These are phyloP conservation scores for Nannobrachium achirus DNA, from an alignment of 2,113 vertebrate genomes.

Conservation along the genomic window DNA sequence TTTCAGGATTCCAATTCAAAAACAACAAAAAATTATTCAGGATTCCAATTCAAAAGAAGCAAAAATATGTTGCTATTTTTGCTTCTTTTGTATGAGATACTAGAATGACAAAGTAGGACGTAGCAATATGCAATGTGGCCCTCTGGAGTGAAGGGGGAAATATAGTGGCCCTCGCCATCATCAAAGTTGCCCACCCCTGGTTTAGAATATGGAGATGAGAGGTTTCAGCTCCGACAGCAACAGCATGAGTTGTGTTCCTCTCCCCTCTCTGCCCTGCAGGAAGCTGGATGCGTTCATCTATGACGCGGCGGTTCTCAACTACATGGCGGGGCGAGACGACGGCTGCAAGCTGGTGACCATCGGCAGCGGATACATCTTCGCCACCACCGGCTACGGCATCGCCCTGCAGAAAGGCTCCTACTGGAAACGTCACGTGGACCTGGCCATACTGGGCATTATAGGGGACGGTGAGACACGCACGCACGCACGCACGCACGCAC, in stretches of 20 bases:
- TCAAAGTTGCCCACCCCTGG: too few relatives aligned
- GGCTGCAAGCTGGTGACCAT: conserved; percentile 99
- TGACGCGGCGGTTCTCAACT: conserved; percentile 96
- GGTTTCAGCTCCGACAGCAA: too few relatives aligned
- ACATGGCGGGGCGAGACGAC: conserved; percentile 97
- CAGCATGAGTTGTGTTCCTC: background rate
- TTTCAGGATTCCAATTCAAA: too few relatives aligned
- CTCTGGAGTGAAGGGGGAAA: too few relatives aligned
- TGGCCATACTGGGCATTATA: conserved; percentile 95
- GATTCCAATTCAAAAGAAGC: too few relatives aligned
- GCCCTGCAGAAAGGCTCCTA: conserved; percentile 97
- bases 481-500: background rate
- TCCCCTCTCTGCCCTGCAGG: conserved; percentile 68
- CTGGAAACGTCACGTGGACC: conserved; percentile 95
- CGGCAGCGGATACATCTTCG: conserved; percentile 97
- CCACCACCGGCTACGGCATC: conserved; percentile 97
- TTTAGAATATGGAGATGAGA: too few relatives aligned
- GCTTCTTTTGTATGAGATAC: too few relatives aligned
- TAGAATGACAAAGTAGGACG: too few relatives aligned
- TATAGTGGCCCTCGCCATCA: too few relatives aligned
- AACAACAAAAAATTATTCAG: too few relatives aligned
- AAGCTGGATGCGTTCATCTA: conserved; percentile 99
- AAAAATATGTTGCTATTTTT: too few relatives aligned
- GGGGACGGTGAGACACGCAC: conserved; percentile 86
- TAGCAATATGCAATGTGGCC: too few relatives aligned